Evolutionary conservation across 2,888 invertebrate species (phyloP).

Genomic region (Ryuthela nishihirai): DNA sequence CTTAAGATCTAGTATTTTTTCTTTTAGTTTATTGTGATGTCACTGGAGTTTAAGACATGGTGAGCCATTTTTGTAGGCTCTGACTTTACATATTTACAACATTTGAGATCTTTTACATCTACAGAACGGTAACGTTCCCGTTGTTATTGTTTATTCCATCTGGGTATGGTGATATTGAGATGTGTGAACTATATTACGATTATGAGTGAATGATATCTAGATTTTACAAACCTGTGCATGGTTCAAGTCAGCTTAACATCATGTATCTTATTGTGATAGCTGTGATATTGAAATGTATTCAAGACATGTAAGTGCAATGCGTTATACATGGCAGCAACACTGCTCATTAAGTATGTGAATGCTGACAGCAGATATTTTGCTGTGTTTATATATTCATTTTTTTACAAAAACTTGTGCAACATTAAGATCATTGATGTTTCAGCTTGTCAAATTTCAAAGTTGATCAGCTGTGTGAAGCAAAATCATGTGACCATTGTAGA

Average conservation of each 20-base stretch:
- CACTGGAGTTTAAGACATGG: conserved; percentile 11
- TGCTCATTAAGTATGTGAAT: no score
- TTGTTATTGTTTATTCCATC: conserved; percentile 32
- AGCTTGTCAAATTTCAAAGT: no score
- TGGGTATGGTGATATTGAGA: conserved; percentile 31
- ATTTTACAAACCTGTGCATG: conserved; percentile 27
- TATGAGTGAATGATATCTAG: conserved; percentile 29
- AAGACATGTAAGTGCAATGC: conserved; percentile 37
- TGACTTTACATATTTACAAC: conserved; percentile 34
- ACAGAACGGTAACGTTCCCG: conserved; percentile 18
- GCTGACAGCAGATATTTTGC: no score
- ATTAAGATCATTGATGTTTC: no score
- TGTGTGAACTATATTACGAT: conserved; percentile 29
- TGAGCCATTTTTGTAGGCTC: conserved; percentile 30
- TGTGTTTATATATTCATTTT: no score
- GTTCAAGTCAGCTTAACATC: conserved; percentile 29
- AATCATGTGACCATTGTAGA: no score
- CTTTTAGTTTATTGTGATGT: conserved; percentile 35
- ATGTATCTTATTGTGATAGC: conserved; percentile 36
- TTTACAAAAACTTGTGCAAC: no score
- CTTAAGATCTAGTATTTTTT: conserved; percentile 38
- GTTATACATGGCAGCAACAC: conserved; percentile 25
- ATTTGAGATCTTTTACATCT: conserved; percentile 38
- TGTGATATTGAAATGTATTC: conserved; percentile 37
- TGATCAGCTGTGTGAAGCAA: no score